Evolutionary conservation across 2,888 invertebrate genomes (phyloP), one percentile per base, ranked within the genome.

Genomic region (Chouioia cunea): DNA sequence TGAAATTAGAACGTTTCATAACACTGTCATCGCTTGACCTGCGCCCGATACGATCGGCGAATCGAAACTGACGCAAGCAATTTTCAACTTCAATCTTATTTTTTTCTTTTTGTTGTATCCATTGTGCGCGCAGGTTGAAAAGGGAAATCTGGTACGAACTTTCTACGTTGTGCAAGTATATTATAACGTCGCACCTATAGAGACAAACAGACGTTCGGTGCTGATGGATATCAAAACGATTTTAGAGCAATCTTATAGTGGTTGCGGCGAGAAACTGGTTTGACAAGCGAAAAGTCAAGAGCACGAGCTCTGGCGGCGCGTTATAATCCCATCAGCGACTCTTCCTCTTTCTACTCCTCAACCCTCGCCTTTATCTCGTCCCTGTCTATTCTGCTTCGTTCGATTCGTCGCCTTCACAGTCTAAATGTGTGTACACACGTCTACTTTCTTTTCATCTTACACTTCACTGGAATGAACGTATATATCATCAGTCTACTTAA

Each of bases 291-390:
- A 27, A 15, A 63, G 53, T 14, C 14, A n/a, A 43, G 22, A 47
- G 59, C 83, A 83, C 83, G 83, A 83, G 83, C 84, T 83, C n/a
- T n/a, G n/a, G 80, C 80, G 82, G 78, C 80, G 81, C 83, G 83
- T 84, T 84, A 84, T 82, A 84, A 84, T 84, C 83, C 83, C 80
- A 83, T 83, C 83, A 83, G 79, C 77, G 73, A 27, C 75, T 74
- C 70, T 6, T 74, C 76, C 58, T 70, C 71, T 67, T 75, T 70
- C 53, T 46, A 65, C 70, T 36, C 36, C 36, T 36, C 67, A 68
- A 62, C 62, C 48, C 62, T 52, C 23, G 14, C 50, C 23, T 65
- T 56, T 62, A 58, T 62, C 58, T 47, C 14, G 53, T 23, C 50
- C 46, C 50, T 58, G 48, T 53, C 54, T 48, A 59, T 59, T 44